Evolutionary conservation across 2,113 vertebrate species (phyloP), one percentile per base, ranked within the genome.

Genomic region (Myrmophylax atrothorax): DNA sequence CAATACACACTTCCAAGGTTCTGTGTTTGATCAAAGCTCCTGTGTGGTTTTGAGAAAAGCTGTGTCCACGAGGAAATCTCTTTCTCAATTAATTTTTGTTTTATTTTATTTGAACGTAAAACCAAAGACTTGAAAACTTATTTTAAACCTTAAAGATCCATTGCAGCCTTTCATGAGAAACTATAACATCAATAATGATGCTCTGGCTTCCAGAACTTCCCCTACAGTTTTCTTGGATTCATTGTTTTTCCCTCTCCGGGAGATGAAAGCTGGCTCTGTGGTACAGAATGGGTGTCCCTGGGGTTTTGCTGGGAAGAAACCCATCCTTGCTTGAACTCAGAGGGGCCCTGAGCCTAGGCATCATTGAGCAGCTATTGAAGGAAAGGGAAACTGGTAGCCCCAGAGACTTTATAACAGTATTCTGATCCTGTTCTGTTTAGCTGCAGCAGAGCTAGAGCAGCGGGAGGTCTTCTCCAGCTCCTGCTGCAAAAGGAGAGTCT

Each of bases 41-140:
- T 0, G 2, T 84, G 88, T 68, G 78, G 90, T 94, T 96, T 94
- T 0, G 1, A 62, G 42, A 95, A 55, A 91, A 96, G 49, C 62
- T 85, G 18, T 89, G 87, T 84, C 68, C 90, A 75, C 83, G 88
- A 86, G 90, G 37, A 96, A 96, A 96, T 84, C 75, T 64, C 33
- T 52, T 94, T 95, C 88, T 86, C 33, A 67, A 85, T 92, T 92
- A 17, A 50, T 83, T 95, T 96, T 93, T 88, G 25, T 77, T 95
- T 92, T 81, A 86, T 88, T 96, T 95, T 66, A 90, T 92, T 92
- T 92, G 82, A 95, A 93, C 1, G 0, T 77, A 90, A 96, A 96
- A 37, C 60, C 0, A 0, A 93, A 85, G 64, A 52, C 90, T 84
- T 85, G 87, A 80, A 67, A 91, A 72, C 38, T 91, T 86, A 56